Conservation (phyloP, 2,113 vertebrate species). For the Saccopteryx leptura region DNA sequence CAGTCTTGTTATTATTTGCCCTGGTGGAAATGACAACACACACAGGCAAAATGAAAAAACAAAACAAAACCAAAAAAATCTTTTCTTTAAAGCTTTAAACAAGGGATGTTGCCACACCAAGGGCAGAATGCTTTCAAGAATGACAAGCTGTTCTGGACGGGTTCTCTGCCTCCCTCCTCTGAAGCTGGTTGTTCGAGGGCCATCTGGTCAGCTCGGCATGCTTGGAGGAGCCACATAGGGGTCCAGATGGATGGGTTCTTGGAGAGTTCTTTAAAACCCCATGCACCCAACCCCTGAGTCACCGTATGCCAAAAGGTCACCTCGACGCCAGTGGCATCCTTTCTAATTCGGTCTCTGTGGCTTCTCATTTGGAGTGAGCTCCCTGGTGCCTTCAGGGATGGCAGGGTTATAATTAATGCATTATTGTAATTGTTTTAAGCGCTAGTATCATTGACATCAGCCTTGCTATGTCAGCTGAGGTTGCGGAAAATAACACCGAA, state of each 20-base stretch:
- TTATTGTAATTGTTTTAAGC: slow-evolving; percentile 35
- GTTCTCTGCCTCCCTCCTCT: slow-evolving; percentile 62
- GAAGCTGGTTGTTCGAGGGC: slow-evolving; percentile 77
- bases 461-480: neutral
- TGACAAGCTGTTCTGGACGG: slow-evolving; percentile 28
- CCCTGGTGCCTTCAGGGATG: slow-evolving; percentile 10
- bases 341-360: slow-evolving; percentile 49
- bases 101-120: neutral
- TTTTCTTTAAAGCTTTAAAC: slow-evolving; percentile 51
- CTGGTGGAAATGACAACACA: neutral
- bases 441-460: neutral
- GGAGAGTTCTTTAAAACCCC: slow-evolving; percentile 84
- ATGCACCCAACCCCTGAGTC: slow-evolving; percentile 75
- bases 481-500: neutral
- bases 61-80: neutral
- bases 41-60: neutral
- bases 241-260: slow-evolving; percentile 86
- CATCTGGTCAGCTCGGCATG: slow-evolving; percentile 84
- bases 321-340: neutral
- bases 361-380: neutral
- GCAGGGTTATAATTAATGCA: slow-evolving; percentile 61
- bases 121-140: slow-evolving; percentile 37
- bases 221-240: neutral
- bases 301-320: slow-evolving; percentile 83
- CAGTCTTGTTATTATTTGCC: slow-evolving; percentile 24